Conservation (phyloP, 1,140 invertebrate genomes). For the roundworm (Caenorhabditis elegans) region DNA sequence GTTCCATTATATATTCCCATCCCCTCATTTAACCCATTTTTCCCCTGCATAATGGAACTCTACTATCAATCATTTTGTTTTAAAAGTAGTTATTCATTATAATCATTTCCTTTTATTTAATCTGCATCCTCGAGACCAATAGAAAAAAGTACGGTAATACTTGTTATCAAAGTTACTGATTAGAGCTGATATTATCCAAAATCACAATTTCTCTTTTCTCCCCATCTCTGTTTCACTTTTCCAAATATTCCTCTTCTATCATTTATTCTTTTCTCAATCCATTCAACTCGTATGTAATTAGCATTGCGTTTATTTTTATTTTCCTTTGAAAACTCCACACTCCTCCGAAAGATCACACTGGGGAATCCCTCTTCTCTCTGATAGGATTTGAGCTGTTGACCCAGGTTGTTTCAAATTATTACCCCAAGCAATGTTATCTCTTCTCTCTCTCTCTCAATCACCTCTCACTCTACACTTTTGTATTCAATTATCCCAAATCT, state of each 20-base stretch:
- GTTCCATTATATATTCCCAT: background rate
- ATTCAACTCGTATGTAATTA: background rate
- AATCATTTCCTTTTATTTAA: background rate
- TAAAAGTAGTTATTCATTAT: background rate
- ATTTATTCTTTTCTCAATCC: background rate
- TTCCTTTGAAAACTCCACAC: too few relatives aligned
- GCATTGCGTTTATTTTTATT: background rate
- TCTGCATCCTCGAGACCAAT: background rate
- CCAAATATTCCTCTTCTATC: background rate
- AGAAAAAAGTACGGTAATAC: background rate
- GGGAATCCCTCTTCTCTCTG: background rate
- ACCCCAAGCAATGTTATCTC: too few relatives aligned
- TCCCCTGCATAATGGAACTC: background rate
- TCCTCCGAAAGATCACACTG: background rate
- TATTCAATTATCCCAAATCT: too few relatives aligned
- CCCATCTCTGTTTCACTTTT: background rate
- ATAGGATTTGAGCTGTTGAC: constrained; percentile 1
- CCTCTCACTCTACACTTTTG: background rate
- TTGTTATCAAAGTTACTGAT: too few relatives aligned
- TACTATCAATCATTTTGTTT: background rate
- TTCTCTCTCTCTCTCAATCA: background rate
- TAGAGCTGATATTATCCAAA: too few relatives aligned
- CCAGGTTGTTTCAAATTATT: constrained; percentile 1
- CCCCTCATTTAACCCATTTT: background rate
- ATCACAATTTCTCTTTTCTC: background rate